Evolutionary conservation across 2,888 invertebrate species (phyloP).

Genomic region (Drosophila koepferae): DNA sequence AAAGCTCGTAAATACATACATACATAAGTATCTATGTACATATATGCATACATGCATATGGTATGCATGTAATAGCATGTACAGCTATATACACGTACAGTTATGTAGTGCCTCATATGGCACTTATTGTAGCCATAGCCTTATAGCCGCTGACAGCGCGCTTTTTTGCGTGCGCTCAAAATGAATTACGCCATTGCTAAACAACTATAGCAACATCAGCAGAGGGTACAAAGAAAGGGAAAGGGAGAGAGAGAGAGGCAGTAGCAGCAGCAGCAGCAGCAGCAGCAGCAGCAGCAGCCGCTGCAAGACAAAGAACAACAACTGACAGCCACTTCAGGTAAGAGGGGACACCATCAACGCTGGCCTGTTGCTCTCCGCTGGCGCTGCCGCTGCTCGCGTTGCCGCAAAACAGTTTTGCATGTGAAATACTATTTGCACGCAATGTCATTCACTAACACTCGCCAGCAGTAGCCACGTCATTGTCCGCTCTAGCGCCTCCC

Average conservation of each 20-base stretch:
- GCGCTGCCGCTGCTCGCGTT: background rate
- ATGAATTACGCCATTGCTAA: constrained; percentile 45
- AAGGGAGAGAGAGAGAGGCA: no score
- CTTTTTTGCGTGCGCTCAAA: constrained; percentile 30
- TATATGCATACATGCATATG: background rate
- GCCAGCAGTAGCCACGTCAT: background rate
- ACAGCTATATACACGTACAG: constrained; percentile 3
- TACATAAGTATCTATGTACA: no score
- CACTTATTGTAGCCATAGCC: constrained; percentile 3
- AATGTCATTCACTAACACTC: constrained; percentile 32
- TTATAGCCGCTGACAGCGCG: constrained; percentile 18
- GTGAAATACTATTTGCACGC: constrained; percentile 64
- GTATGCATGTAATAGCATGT: background rate
- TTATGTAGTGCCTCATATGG: constrained; percentile 7
- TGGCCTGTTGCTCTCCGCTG: background rate
- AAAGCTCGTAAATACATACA: constrained; percentile 8
- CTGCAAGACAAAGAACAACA: constrained; percentile 12
- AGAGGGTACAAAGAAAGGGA: background rate
- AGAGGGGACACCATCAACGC: constrained; percentile 3
- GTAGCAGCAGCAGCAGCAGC: background rate
- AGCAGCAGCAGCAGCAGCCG: background rate
- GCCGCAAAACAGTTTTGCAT: constrained; percentile 33
- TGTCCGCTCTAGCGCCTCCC: background rate
- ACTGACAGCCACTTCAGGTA: constrained; percentile 27
- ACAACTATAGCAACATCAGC: constrained; percentile 21